These are phyloP conservation scores for Nymphicus hollandicus DNA, from an alignment of 2,113 vertebrate species.

Conservation along the genomic window DNA sequence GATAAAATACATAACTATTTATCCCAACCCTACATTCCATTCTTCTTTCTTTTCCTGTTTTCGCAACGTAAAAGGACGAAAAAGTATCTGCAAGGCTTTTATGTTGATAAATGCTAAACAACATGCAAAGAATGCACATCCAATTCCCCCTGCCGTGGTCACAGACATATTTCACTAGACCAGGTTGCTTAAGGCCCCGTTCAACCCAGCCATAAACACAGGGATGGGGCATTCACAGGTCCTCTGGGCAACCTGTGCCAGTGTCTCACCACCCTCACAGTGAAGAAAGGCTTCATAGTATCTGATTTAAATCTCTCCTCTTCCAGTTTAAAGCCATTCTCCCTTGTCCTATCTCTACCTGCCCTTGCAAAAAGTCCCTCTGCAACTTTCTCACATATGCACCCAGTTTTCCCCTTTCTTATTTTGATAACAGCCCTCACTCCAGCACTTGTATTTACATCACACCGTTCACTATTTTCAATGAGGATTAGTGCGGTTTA, in stretches of 20 bases:
- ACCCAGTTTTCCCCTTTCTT: background rate
- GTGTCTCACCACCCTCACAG: background rate
- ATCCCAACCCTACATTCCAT: background rate
- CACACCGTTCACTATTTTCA: accelerated
- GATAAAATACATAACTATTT: background rate
- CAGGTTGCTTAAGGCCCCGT: background rate
- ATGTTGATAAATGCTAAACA: background rate
- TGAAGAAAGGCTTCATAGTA: background rate
- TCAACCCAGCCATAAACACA: background rate
- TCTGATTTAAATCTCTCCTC: background rate
- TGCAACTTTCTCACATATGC: background rate
- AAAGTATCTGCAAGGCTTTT: background rate
- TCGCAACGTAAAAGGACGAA: background rate
- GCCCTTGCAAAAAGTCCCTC: background rate
- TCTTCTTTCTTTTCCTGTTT: background rate
- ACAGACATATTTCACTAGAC: background rate
- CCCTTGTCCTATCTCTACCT: background rate
- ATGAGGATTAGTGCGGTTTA: accelerated
- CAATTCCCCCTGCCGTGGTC: background rate
- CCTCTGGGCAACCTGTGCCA: background rate
- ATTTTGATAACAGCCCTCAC: background rate
- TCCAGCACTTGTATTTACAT: accelerated
- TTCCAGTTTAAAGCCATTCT: background rate
- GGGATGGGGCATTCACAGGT: background rate
- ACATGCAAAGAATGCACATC: background rate